Evolutionary conservation across 2,797 vertebrate species (phyloP), one percentile per base, ranked within the genome.

Genomic region (Amniataba percoides): DNA sequence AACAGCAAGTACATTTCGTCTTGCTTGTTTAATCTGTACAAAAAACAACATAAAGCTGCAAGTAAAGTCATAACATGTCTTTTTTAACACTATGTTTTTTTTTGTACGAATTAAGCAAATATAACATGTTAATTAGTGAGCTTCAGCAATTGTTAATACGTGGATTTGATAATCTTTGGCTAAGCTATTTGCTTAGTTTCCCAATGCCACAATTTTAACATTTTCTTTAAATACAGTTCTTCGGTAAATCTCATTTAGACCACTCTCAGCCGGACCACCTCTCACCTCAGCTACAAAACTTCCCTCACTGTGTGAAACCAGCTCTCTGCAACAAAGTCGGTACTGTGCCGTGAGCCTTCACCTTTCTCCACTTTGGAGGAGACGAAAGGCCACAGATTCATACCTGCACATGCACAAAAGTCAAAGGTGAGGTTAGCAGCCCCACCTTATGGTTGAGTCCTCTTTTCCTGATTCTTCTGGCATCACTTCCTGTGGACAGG

Each of bases 401-500:
- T 7, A 40, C 23, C 4, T 15, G 23, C 48, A 74, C 48, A 53
- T 23, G 15, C 16, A n/a, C 8, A 60, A 34, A 70, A 77, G 59
- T 64, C 42, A 68, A 68, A 77, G 19, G 36, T 75, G 52, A 87
- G 43, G 53, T 75, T 60, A 59, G 52, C 27, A 63, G 80, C 58
- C 93, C 85, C 81, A 95, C 95, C 95, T 95, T 95, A 25, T 95
- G 95, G 82, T 89, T 93, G 74, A 95, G 92, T 87, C 89, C 94
- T 84, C 94, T 94, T 85, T 93, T 96, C 84, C 92, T 91, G 87
- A 95, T 93, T 80, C 83, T 86, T 43, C 85, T 93, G 87, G 80
- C 82, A 81, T 91, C 84, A 86, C 90, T 91, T 84, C 91, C 90
- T 78, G 83, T 85, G 79, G 86, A 78, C 72, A 94, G 83, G 59